phyloP scores from a whole-genome alignment of 2,113 vertebrate genomes.

The Isichthys henryi region DNA sequence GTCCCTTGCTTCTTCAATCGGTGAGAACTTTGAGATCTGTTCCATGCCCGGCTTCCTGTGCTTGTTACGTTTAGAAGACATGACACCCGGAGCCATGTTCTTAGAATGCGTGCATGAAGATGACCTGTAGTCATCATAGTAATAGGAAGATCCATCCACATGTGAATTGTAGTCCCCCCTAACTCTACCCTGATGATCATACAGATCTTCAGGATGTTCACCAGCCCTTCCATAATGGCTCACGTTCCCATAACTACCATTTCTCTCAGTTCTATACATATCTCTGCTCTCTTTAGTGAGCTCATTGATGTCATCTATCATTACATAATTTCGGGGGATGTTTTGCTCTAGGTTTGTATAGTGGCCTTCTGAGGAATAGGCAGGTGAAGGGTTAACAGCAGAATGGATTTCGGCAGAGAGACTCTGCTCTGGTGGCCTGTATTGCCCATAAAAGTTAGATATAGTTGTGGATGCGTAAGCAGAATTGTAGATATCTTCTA shows the following conservation, averaged over 20 bases:
- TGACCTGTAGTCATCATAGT: conserved; percentile 77
- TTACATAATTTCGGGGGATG: conserved; percentile 91
- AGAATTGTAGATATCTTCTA: conserved; percentile 53
- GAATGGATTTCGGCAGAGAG: conserved; percentile 50
- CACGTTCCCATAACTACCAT: conserved; percentile 53
- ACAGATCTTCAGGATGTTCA: conserved; percentile 89
- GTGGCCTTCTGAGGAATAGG: conserved; percentile 77
- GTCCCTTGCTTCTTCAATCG: conserved; percentile 94
- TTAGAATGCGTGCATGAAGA: conserved; percentile 70
- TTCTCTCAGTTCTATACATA: conserved; percentile 68
- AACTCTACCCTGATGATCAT: conserved; percentile 83
- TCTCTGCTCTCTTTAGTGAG: conserved; percentile 87
- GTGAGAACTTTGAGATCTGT: conserved; percentile 97
- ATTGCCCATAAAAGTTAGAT: conserved; percentile 66
- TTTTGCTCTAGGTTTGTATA: conserved; percentile 90
- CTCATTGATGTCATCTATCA: conserved; percentile 96
- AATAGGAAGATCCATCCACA: conserved; percentile 65
- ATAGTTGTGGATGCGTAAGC: conserved; percentile 42
- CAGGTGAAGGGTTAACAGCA: conserved; percentile 66
- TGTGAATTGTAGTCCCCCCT: conserved; percentile 67
- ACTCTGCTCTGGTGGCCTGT: conserved; percentile 51
- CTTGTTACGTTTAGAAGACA: conserved; percentile 91
- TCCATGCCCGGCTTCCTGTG: conserved; percentile 93
- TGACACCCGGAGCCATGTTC: conserved; percentile 80
- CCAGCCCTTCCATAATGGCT: conserved; percentile 71